Evolutionary conservation across 2,888 invertebrate genomes (phyloP).

Genomic region (Parelbella ahira): DNA sequence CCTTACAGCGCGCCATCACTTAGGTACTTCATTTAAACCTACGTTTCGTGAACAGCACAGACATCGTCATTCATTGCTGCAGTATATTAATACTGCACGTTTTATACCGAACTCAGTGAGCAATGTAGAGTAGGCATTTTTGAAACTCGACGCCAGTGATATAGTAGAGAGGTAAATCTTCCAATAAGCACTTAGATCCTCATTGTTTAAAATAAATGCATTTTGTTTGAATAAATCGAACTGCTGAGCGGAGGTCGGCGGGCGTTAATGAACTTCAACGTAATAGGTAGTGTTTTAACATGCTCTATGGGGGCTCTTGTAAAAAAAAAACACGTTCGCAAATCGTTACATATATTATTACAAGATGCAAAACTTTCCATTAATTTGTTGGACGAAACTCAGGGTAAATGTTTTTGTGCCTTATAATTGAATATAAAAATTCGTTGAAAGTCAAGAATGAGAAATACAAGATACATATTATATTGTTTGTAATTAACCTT

Average conservation of each 20-base stretch:
- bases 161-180: conserved; percentile 36
- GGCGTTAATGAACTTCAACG: conserved; percentile 57
- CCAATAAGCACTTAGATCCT: conserved; percentile 65
- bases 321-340: conserved; percentile 19
- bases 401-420: too few relatives aligned
- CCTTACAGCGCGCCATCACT: conserved; percentile 37
- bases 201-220: conserved; percentile 69
- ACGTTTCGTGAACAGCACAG: conserved; percentile 27
- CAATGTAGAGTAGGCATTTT: conserved; percentile 37
- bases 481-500: too few relatives aligned
- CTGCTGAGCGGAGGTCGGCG: conserved; percentile 46
- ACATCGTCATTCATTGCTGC: conserved; percentile 36
- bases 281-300: conserved; percentile 27
- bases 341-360: conserved; percentile 10
- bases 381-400: too few relatives aligned
- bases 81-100: too few relatives aligned
- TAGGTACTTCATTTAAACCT: conserved; percentile 33
- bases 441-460: too few relatives aligned
- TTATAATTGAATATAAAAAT: too few relatives aligned
- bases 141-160: conserved; percentile 33
- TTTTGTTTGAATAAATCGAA: conserved; percentile 69
- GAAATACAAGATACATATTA: too few relatives aligned
- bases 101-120: too few relatives aligned
- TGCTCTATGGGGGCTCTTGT: conserved; percentile 9
- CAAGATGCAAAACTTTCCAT: too few relatives aligned